Conservation (phyloP, 92 coral and sea anemone genomes). For the Heliopora coerulea region DNA sequence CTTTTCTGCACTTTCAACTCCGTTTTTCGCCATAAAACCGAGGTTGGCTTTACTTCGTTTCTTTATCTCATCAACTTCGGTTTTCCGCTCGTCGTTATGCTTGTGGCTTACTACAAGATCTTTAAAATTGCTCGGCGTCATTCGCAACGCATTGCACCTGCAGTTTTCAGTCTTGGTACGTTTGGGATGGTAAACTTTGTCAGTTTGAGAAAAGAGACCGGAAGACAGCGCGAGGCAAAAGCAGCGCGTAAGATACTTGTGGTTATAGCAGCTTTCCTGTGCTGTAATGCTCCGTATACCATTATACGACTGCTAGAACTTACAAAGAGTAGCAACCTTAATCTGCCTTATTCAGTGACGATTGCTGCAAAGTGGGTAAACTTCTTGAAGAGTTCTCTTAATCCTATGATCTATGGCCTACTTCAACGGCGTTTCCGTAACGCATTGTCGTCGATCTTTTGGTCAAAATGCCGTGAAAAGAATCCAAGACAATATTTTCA, state of each 20-base stretch:
- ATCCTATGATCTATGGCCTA: slow-evolving; percentile 90
- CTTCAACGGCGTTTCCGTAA: slow-evolving; percentile 86
- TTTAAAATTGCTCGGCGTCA: slow-evolving; percentile 90
- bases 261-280: slow-evolving; percentile 88
- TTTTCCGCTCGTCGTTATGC: slow-evolving; percentile 67
- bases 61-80: slow-evolving; percentile 81
- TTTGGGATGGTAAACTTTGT: slow-evolving; percentile 68
- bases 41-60: slow-evolving; percentile 62
- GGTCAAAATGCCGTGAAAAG: neutral
- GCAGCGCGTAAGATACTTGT: slow-evolving; percentile 96
- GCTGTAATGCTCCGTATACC: slow-evolving; percentile 93
- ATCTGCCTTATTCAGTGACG: slow-evolving; percentile 57
- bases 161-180: slow-evolving; percentile 74
- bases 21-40: slow-evolving; percentile 50
- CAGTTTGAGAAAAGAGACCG: slow-evolving; percentile 67
- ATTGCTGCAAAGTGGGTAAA: slow-evolving; percentile 80
- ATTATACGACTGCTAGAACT: slow-evolving; percentile 71
- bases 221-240: slow-evolving; percentile 90
- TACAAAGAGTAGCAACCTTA: slow-evolving; percentile 10
- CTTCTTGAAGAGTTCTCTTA: slow-evolving; percentile 82
- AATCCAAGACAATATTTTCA: neutral
- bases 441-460: slow-evolving; percentile 55
- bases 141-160: slow-evolving; percentile 93
- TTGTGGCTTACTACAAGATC: slow-evolving; percentile 78
- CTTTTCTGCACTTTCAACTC: slow-evolving; percentile 89